Percentiles rank a stretch among this genome's conserved stretches.
Evolutionary conservation across 2,113 vertebrate species (phyloP).

Genomic region (Psittacula cyanocephala): DNA sequence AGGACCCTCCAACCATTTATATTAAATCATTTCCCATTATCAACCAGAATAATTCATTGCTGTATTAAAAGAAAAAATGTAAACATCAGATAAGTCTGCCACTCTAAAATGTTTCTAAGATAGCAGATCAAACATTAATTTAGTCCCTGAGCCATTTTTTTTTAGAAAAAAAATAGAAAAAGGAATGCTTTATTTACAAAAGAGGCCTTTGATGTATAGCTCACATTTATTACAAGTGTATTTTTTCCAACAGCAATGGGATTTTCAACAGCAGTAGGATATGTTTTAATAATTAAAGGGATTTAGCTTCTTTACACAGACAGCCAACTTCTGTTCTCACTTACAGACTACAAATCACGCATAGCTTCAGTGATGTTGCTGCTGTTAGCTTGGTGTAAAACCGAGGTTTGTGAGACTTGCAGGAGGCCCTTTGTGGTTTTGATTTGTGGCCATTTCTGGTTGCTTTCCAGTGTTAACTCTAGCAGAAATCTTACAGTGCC

Average conservation of each 20-base stretch:
- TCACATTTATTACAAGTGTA: slow-evolving; percentile 32
- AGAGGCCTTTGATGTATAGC: slow-evolving; percentile 38
- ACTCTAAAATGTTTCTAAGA: slow-evolving; percentile 25
- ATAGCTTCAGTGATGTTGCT: background rate
- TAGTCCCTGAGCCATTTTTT: background rate
- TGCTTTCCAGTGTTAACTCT: slow-evolving; percentile 1
- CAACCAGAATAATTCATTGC: slow-evolving; percentile 37
- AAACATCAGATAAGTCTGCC: slow-evolving; percentile 55
- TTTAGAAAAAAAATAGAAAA: background rate
- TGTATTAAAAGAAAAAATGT: slow-evolving; percentile 25
- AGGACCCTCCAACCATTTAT: slow-evolving; percentile 12
- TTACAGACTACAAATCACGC: slow-evolving; percentile 48
- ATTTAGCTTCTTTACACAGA: slow-evolving; percentile 26
- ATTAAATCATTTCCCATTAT: slow-evolving; percentile 23
- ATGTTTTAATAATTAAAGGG: slow-evolving; percentile 64
- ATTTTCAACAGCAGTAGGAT: slow-evolving; percentile 53
- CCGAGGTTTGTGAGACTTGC: background rate
- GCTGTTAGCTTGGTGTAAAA: background rate
- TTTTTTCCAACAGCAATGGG: background rate
- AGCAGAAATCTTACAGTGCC: slow-evolving; percentile 7
- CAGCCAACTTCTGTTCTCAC: slow-evolving; percentile 55
- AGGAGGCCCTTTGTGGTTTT: background rate
- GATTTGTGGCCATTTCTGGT: slow-evolving; percentile 26
- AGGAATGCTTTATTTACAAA: background rate
- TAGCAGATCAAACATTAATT: slow-evolving; percentile 42